A percentile compares a stretch with the other conserved stretches of the same genome.
Conservation (phyloP, 2,888 invertebrate species). For the Anoplius nigerrimus region DNA sequence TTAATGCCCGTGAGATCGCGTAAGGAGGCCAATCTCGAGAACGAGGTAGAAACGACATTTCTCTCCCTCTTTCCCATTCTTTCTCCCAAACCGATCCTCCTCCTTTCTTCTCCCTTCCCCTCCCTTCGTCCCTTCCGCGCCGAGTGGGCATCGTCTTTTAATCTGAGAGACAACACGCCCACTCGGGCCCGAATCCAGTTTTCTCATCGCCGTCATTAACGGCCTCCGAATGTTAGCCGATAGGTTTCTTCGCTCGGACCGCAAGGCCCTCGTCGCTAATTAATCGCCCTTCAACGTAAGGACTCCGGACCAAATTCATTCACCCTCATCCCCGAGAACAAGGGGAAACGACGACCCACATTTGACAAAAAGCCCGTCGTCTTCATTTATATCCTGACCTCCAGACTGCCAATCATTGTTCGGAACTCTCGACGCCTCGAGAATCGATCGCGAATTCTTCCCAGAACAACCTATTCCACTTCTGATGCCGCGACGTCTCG, state of each 20-base stretch:
- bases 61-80: constrained; percentile 9
- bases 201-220: too few relatives aligned
- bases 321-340: too few relatives aligned
- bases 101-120: constrained; percentile 15
- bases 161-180: constrained; percentile 50
- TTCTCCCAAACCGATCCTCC: constrained; percentile 8
- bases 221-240: too few relatives aligned
- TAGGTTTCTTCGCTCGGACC: too few relatives aligned
- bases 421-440: too few relatives aligned
- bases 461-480: too few relatives aligned
- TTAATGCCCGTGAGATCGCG: constrained; percentile 40
- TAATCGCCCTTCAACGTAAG: neutral
- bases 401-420: too few relatives aligned
- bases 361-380: too few relatives aligned
- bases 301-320: neutral
- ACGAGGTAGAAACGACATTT: constrained; percentile 26
- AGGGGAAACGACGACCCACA: too few relatives aligned
- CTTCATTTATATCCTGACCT: too few relatives aligned
- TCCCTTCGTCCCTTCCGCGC: neutral
- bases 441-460: too few relatives aligned
- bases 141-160: constrained; percentile 33
- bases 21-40: constrained; percentile 47
- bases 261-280: neutral
- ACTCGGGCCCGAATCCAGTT: constrained; percentile 28
- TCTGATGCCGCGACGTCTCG: too few relatives aligned